Evolutionary conservation across 2,113 vertebrate species (phyloP).

Genomic region (Scophthalmus maximus): DNA sequence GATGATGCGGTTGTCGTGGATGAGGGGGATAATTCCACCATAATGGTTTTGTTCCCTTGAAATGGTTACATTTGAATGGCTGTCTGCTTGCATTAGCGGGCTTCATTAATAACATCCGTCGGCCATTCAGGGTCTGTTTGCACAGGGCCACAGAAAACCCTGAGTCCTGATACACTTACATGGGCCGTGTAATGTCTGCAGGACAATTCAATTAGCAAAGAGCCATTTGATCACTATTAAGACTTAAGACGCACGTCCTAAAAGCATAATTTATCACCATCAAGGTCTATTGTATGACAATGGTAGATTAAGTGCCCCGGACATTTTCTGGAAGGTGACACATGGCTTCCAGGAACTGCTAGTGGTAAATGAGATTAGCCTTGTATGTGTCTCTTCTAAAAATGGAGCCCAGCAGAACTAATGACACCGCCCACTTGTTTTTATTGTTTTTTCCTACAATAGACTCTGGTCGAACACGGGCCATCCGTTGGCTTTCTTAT

Average conservation of each 20-base stretch:
- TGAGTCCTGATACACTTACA: slow-evolving; percentile 63
- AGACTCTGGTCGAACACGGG: slow-evolving; percentile 33
- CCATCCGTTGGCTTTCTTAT: slow-evolving; percentile 43
- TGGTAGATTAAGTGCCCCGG: slow-evolving; percentile 45
- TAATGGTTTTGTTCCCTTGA: slow-evolving; percentile 33
- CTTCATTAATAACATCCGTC: slow-evolving; percentile 78
- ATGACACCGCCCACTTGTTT: slow-evolving; percentile 23
- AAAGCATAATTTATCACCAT: slow-evolving; percentile 79
- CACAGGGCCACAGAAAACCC: slow-evolving; percentile 39
- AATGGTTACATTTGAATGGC: slow-evolving; percentile 54
- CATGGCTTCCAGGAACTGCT: slow-evolving; percentile 55
- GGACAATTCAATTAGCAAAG: slow-evolving; percentile 78
- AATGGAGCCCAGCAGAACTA: slow-evolving; percentile 46
- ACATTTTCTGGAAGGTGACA: slow-evolving; percentile 66
- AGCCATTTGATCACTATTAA: slow-evolving; percentile 76
- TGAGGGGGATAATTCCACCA: slow-evolving; percentile 41
- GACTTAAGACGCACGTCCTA: slow-evolving; percentile 58
- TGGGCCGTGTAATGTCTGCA: slow-evolving; percentile 59
- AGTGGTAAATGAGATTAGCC: slow-evolving; percentile 59
- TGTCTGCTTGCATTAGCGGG: slow-evolving; percentile 63
- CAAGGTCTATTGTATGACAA: slow-evolving; percentile 63
- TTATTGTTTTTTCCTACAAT: slow-evolving; percentile 53
- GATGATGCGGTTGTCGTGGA: slow-evolving; percentile 49
- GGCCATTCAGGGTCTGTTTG: slow-evolving; percentile 64
- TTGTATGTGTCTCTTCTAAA: slow-evolving; percentile 28